Evolutionary conservation across 2,888 invertebrate genomes (phyloP).

Genomic region (Macrostomum cliftonense): DNA sequence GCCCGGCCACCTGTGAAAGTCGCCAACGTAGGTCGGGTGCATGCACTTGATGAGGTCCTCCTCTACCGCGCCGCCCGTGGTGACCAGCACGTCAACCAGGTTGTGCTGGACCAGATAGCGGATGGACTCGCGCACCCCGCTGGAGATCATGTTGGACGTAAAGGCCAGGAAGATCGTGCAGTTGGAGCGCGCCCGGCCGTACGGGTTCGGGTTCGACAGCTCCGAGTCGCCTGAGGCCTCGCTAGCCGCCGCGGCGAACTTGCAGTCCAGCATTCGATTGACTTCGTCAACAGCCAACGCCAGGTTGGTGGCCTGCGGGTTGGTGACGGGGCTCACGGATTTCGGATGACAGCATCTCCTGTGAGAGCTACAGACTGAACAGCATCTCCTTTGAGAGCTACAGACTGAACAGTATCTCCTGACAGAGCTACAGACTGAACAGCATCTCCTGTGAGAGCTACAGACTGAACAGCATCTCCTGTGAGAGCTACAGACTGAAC

Average conservation of each 20-base stretch:
- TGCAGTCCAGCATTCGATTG: conserved; percentile 55
- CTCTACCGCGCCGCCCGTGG: conserved; percentile 91
- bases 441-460: neutral
- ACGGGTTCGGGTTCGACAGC: conserved; percentile 52
- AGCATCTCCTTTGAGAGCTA: too few relatives aligned
- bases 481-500: too few relatives aligned
- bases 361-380: too few relatives aligned
- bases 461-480: neutral
- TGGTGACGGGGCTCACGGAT: neutral
- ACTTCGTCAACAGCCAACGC: conserved; percentile 74
- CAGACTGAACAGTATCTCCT: too few relatives aligned
- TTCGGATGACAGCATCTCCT: neutral
- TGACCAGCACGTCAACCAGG: conserved; percentile 83
- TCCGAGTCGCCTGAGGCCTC: conserved; percentile 20
- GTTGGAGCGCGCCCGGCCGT: conserved; percentile 30
- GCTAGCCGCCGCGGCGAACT: neutral
- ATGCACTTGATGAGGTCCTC: conserved; percentile 97
- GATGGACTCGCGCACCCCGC: conserved; percentile 75
- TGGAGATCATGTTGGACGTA: conserved; percentile 89
- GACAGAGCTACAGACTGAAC: too few relatives aligned
- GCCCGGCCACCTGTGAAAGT: conserved; percentile 59
- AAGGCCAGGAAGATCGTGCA: conserved; percentile 86
- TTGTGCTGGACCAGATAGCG: conserved; percentile 64
- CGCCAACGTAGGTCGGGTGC: conserved; percentile 76
- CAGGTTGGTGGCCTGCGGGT: conserved; percentile 81